phyloP scores from a whole-genome alignment of 2,888 invertebrate species.

The Alentia gelatinosa region DNA sequence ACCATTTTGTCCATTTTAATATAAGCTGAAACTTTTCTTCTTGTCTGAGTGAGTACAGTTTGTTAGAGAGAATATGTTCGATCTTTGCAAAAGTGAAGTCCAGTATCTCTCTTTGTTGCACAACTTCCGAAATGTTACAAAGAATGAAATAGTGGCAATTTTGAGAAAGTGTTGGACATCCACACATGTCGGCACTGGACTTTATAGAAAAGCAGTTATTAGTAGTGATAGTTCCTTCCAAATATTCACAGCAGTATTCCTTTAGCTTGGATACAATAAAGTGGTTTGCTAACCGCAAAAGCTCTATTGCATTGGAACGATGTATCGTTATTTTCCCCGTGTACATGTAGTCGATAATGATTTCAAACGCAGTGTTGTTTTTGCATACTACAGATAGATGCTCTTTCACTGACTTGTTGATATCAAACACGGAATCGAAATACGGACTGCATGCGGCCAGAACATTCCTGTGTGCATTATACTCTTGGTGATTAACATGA shows the following conservation, averaged over 20 bases:
- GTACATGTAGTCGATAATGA: conserved; percentile 86
- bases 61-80: conserved; percentile 83
- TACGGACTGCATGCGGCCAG: conserved; percentile 64
- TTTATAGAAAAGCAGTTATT: conserved; percentile 85
- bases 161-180: conserved; percentile 83
- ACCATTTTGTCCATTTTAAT: conserved; percentile 83
- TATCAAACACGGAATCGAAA: conserved; percentile 61
- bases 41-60: conserved; percentile 79
- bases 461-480: conserved; percentile 61
- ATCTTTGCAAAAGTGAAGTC: conserved; percentile 82
- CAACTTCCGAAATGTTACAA: conserved; percentile 81
- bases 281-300: conserved; percentile 85
- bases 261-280: conserved; percentile 84
- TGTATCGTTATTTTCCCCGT: conserved; percentile 85
- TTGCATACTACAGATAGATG: conserved; percentile 66
- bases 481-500: conserved; percentile 48
- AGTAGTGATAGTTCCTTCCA: conserved; percentile 84
- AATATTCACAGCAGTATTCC: conserved; percentile 85
- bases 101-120: conserved; percentile 83
- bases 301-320: conserved; percentile 84
- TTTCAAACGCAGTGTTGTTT: conserved; percentile 84
- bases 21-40: conserved; percentile 82
- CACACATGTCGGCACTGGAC: conserved; percentile 84
- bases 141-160: conserved; percentile 83
- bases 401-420: conserved; percentile 53